A percentile compares a stretch with the other conserved stretches of the same genome.
phyloP scores from a whole-genome alignment of 2,797 vertebrate species.

The Erethizon dorsatum region DNA sequence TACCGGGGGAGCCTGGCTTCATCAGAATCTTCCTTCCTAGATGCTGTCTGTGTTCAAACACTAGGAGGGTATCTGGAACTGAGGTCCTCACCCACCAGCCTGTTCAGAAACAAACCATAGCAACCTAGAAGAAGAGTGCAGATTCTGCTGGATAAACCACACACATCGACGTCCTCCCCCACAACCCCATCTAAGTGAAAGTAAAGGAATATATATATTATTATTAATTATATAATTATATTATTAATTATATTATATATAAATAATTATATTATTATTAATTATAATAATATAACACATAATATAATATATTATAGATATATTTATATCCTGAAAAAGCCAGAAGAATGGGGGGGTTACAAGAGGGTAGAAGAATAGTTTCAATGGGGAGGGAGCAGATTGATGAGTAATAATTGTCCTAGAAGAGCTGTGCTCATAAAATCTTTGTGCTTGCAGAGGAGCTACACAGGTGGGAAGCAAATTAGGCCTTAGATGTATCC shows the following conservation, averaged over 20 bases:
- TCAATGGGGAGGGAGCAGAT: not conserved
- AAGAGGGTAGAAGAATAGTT: not conserved
- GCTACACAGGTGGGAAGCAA: not conserved
- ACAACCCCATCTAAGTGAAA: not conserved
- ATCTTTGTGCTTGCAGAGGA: not conserved
- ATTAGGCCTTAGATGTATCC: not conserved
- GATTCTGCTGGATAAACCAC: not conserved
- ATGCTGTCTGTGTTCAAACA: not conserved
- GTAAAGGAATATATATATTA: not conserved
- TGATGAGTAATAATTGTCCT: not conserved
- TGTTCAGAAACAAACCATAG: not conserved
- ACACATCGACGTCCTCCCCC: not conserved
- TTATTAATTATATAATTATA: too few relatives aligned
- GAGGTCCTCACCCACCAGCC: not conserved
- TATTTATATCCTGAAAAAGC: not conserved
- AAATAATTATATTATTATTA: not conserved
- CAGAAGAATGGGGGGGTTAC: not conserved
- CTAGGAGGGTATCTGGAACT: not conserved
- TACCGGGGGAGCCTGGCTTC: not conserved
- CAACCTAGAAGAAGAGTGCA: not conserved
- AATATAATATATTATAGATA: too few relatives aligned
- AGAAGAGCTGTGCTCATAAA: not conserved
- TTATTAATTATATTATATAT: not conserved
- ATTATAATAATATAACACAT: too few relatives aligned
- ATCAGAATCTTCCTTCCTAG: not conserved